phyloP scores from a whole-genome alignment of 2,113 vertebrate species.

The Gallinago undulata region DNA sequence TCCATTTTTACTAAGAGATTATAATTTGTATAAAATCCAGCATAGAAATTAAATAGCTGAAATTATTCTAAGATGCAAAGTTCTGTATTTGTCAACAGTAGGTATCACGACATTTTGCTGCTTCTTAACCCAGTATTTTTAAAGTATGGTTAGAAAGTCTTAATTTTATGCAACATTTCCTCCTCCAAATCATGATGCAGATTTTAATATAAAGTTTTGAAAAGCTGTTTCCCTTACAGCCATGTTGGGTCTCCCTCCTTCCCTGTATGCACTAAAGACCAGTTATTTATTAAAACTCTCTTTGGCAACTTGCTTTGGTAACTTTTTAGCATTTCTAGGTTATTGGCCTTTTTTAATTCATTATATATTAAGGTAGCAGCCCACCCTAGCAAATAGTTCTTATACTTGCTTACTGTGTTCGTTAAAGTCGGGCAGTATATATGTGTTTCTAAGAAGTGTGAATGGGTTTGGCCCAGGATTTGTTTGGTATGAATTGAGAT shows the following conservation, averaged over 20 bases:
- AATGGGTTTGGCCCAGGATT: not conserved
- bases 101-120: not conserved
- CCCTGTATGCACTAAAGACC: not conserved
- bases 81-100: not conserved
- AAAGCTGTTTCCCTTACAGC: not conserved
- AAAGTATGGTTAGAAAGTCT: not conserved
- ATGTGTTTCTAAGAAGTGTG: not conserved
- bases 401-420: not conserved
- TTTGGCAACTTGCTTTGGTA: not conserved
- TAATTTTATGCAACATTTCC: not conserved
- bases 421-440: not conserved
- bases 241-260: accelerated
- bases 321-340: not conserved
- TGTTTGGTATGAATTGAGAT: not conserved
- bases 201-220: not conserved
- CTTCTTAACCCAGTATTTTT: not conserved
- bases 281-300: not conserved
- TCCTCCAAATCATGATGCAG: not conserved
- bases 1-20: not conserved
- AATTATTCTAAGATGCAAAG: not conserved
- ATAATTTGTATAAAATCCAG: not conserved
- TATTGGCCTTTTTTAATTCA: not conserved
- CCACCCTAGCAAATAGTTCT: not conserved
- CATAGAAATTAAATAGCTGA: not conserved
- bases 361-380: not conserved